phyloP scores from a whole-genome alignment of 2,113 vertebrate genomes.

The Gavia stellata region DNA sequence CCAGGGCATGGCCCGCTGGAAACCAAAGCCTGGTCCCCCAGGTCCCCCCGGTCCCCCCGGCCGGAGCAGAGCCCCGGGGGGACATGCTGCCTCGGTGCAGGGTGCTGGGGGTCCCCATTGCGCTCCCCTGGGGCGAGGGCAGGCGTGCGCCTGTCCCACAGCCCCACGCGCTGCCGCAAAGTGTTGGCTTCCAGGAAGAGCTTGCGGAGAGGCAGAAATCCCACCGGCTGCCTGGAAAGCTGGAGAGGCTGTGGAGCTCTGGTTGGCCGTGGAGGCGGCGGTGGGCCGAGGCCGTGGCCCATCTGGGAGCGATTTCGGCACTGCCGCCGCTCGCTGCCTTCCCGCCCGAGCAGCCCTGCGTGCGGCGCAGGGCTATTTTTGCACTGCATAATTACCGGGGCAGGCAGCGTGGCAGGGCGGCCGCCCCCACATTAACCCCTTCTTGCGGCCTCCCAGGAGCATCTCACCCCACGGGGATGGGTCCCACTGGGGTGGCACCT shows the following conservation, averaged over 20 bases:
- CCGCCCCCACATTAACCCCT: neutral
- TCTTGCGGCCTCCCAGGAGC: neutral
- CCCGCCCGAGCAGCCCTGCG: neutral
- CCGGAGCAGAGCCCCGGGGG: accelerated
- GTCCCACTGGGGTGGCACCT: neutral
- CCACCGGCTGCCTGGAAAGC: neutral
- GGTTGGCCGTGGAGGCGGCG: neutral
- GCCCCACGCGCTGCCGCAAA: neutral
- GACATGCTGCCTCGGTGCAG: neutral
- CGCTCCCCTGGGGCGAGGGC: accelerated
- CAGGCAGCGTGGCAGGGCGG: neutral
- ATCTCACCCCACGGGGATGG: accelerated
- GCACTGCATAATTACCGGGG: constrained; percentile 55
- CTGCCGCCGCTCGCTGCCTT: neutral
- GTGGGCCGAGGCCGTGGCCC: neutral
- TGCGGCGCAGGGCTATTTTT: constrained; percentile 55
- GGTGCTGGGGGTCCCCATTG: neutral
- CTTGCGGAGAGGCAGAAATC: neutral
- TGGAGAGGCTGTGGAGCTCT: neutral
- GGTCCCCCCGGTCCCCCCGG: neutral
- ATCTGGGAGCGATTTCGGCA: constrained; percentile 69
- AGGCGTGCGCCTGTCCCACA: neutral
- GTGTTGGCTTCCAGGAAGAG: neutral
- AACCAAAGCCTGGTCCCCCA: neutral
- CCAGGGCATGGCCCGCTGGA: neutral